These are phyloP conservation scores for Nicator chloris DNA, from an alignment of 2,113 vertebrate species.

Conservation along the genomic window DNA sequence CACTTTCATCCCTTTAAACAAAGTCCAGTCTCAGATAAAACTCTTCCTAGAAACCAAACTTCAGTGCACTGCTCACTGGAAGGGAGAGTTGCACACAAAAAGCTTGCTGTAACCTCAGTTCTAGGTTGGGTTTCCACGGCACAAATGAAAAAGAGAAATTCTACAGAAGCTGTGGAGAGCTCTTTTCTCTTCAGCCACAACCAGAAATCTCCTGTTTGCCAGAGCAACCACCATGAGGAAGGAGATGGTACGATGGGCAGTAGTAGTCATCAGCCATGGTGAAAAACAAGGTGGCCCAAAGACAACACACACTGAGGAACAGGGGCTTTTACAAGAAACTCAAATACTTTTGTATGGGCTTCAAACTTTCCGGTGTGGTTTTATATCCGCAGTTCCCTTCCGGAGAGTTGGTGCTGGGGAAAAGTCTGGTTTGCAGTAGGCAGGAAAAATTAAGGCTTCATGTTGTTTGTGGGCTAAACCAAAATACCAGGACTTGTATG, in stretches of 20 bases:
- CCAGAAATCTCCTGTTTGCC: not conserved
- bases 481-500: constrained; percentile 46
- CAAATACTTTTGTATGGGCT: not conserved
- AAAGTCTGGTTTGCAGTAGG: constrained; percentile 33
- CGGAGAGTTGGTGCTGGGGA: constrained; percentile 31
- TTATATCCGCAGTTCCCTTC: constrained; percentile 21
- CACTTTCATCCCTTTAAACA: not conserved
- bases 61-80: not conserved
- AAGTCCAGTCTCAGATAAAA: not conserved
- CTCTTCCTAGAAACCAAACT: not conserved
- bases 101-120: not conserved
- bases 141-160: not conserved
- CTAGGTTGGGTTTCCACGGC: not conserved
- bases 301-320: not conserved
- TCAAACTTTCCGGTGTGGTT: constrained; percentile 45
- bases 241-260: not conserved
- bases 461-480: constrained; percentile 53
- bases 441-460: constrained; percentile 39
- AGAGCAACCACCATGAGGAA: not conserved
- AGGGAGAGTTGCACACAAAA: not conserved
- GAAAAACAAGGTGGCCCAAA: constrained; percentile 4
- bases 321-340: not conserved
- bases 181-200: not conserved
- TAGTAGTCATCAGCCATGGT: not conserved
- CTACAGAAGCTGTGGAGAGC: not conserved